Evolutionary conservation across 2,888 invertebrate genomes (phyloP).

Genomic region (Drosophila borealis): DNA sequence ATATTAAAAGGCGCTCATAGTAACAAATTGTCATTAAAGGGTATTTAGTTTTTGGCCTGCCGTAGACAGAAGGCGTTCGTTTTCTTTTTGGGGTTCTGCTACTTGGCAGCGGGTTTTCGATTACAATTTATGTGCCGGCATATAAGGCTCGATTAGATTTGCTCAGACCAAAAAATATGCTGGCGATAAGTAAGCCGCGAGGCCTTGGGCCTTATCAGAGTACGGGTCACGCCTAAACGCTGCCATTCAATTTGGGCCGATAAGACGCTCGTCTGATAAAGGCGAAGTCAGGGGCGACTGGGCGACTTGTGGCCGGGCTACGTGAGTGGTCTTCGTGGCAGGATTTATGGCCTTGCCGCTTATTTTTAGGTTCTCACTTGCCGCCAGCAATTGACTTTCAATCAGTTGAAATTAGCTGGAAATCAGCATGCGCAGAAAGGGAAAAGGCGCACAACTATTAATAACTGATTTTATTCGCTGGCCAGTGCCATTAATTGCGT

Average conservation of each 20-base stretch:
- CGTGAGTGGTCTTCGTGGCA: conserved; percentile 51
- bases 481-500: conserved; percentile 60
- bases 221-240: conserved; percentile 35
- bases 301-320: conserved; percentile 8
- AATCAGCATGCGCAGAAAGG: conserved; percentile 37
- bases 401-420: conserved; percentile 70
- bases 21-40: too few relatives aligned
- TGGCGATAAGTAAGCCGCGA: conserved; percentile 41
- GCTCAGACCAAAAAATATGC: neutral
- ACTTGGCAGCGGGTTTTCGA: conserved; percentile 37
- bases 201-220: conserved; percentile 56
- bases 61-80: too few relatives aligned
- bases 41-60: too few relatives aligned
- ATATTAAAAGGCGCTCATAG: too few relatives aligned
- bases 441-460: conserved; percentile 53
- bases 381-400: conserved; percentile 60
- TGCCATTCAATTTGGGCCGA: conserved; percentile 36
- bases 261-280: conserved; percentile 47
- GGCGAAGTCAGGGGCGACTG: neutral
- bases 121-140: conserved; percentile 47
- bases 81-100: conserved; percentile 9
- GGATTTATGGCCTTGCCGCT: conserved; percentile 42
- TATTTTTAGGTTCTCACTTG: conserved; percentile 64
- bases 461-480: conserved; percentile 70
- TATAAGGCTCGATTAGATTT: conserved; percentile 67